Evolutionary conservation across 2,113 vertebrate species (phyloP).

Genomic region (Pogonocichla stellata): DNA sequence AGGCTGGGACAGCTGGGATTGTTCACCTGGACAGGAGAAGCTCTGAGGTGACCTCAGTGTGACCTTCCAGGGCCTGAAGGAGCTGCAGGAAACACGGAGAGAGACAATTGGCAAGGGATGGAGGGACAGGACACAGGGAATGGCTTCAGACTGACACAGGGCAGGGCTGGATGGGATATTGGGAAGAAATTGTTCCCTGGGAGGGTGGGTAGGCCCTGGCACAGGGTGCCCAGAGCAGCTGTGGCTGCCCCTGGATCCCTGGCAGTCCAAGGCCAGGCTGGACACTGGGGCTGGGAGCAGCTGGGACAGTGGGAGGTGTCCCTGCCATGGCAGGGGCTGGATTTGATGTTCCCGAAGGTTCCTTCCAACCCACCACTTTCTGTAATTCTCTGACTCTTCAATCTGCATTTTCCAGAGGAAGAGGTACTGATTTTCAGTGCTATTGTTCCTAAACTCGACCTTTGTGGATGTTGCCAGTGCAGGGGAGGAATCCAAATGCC

Average conservation of each 20-base stretch:
- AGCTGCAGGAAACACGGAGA: fast-evolving
- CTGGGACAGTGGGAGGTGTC: not conserved
- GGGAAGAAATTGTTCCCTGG: not conserved
- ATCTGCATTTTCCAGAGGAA: not conserved
- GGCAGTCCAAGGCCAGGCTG: not conserved
- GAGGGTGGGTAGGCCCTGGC: not conserved
- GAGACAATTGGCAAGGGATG: no score
- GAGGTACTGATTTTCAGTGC: not conserved
- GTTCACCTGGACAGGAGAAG: not conserved
- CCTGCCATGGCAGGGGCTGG: not conserved
- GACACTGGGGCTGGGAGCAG: not conserved
- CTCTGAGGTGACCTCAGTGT: fast-evolving
- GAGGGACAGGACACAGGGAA: no score
- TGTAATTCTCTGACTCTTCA: not conserved
- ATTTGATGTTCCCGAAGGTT: fast-evolving
- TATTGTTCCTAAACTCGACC: not conserved
- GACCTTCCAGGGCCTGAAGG: not conserved
- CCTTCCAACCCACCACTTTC: not conserved
- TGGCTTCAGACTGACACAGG: no score
- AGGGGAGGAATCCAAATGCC: not conserved
- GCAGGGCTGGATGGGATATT: no score
- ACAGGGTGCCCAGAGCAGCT: not conserved
- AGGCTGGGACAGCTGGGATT: not conserved
- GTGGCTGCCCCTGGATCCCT: not conserved
- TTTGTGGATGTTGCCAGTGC: not conserved